A percentile compares a stretch with the other conserved stretches of the same genome.
These are phyloP conservation scores for Tragelaphus eurycerus DNA, from an alignment of 2,797 vertebrate species.

Conservation along the genomic window DNA sequence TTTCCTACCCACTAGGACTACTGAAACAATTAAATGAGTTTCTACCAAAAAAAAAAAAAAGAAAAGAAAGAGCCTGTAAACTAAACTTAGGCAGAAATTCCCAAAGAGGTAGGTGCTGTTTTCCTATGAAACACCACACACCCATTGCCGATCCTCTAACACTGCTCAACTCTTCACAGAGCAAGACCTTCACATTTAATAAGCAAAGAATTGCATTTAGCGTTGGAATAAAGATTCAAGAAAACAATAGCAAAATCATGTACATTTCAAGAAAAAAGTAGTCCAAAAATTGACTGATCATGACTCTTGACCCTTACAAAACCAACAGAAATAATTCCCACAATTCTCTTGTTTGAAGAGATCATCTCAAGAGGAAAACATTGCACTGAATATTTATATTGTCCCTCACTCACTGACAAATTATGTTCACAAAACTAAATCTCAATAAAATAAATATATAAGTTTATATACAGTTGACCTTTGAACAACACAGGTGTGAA, in stretches of 20 bases:
- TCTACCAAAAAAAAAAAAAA: neutral
- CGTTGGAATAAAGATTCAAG: neutral
- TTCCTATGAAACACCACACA: neutral
- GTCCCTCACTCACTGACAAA: neutral
- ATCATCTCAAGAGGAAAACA: neutral
- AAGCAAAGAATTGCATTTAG: constrained; percentile 8
- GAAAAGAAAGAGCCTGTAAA: neutral
- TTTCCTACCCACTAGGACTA: neutral
- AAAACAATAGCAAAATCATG: neutral
- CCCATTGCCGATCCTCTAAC: neutral
- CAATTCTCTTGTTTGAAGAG: neutral
- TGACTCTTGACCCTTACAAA: neutral
- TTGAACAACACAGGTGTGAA: neutral
- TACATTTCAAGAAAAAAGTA: neutral
- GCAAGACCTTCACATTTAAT: neutral
- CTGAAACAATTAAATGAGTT: neutral
- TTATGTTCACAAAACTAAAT: constrained; percentile 26
- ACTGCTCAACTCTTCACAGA: neutral
- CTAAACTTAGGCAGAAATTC: neutral
- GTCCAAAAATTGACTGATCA: neutral
- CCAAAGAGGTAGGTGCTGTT: neutral
- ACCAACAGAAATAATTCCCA: neutral
- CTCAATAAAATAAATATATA: constrained; percentile 36
- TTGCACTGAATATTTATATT: neutral
- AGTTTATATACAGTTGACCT: neutral